Evolutionary conservation across 2,888 invertebrate genomes (phyloP), one percentile per base, ranked within the genome.

Genomic region (Drosophila atripex): DNA sequence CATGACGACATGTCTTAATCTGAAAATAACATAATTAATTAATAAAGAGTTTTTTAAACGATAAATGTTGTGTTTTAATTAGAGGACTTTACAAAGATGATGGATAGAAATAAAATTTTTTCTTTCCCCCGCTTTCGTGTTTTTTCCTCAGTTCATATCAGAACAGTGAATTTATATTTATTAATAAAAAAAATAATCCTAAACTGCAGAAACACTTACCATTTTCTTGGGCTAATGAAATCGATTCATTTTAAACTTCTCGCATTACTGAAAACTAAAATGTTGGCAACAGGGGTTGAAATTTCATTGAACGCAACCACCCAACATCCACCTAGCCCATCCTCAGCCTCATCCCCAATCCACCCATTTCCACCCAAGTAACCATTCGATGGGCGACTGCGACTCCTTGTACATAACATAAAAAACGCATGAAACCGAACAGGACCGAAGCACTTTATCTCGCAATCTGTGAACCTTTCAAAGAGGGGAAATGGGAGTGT

Each of bases 341-440:
- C 51, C 18, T 21, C 58, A 59, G 53, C 51, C 18, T 21, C 69
- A 45, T 39, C 60, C 11, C 25, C 64, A 46, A 47, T 52, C 50
- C 61, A 51, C 16, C 45, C 25, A 52, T 18, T 32, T 16, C 23
- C 41, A 18, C 16, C n/a, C 69, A 45, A 54, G 54, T 50, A 60
- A 50, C 47, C 47, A 39, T 57, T 75, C 70, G 73, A 73, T 79
- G 72, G 73, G 53, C 57, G 74, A 75, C 75, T 74, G 56, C 63
- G 54, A 61, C 55, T 52, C 43, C 66, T 59, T 74, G 73, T 78
- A 80, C 59, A 88, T 86, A 84, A 84, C 82, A 77, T 85, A 88
- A 84, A 89, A 86, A 80, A 78, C 73, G 75, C 80, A 89, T 88
- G 80, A 85, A 80, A 78, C 65, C 63, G 77, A 82, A 69, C 56